phyloP scores from a whole-genome alignment of 2,113 vertebrate genomes.

The Cnemophilus loriae region DNA sequence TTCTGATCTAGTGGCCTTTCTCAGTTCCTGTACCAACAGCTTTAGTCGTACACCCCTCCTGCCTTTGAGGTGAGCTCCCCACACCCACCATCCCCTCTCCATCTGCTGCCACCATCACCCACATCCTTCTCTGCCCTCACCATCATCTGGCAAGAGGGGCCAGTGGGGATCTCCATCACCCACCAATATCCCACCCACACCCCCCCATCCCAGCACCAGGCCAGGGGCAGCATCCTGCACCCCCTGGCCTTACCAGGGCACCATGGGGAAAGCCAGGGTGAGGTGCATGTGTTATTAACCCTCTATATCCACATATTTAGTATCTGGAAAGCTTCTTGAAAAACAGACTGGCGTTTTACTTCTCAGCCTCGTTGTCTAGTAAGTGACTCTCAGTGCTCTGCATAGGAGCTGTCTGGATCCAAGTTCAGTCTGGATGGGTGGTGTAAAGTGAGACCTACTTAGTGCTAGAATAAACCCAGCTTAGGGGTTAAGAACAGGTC shows the following conservation, averaged over 20 bases:
- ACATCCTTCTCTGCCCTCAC: not conserved
- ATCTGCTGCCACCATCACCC: slow-evolving; percentile 19
- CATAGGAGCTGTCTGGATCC: not conserved
- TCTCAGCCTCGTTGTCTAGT: not conserved
- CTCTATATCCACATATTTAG: not conserved
- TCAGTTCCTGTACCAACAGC: slow-evolving; percentile 94
- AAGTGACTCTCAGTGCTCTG: not conserved
- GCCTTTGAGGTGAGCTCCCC: slow-evolving; percentile 94
- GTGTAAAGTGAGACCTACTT: not conserved
- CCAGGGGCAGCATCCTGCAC: not conserved
- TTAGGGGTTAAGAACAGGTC: not conserved
- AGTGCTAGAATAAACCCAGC: not conserved
- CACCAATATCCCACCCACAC: not conserved
- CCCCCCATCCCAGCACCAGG: not conserved
- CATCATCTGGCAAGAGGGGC: not conserved
- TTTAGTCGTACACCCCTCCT: slow-evolving; percentile 94
- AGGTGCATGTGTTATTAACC: not conserved
- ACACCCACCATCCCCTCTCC: slow-evolving; percentile 22
- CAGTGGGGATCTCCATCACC: not conserved
- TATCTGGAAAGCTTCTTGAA: not conserved
- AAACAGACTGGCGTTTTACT: not conserved
- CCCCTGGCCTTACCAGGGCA: not conserved
- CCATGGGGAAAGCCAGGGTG: not conserved
- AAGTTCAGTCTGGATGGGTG: not conserved
- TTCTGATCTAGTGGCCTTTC: slow-evolving; percentile 99